Evolutionary conservation across 2,113 vertebrate species (phyloP).

Genomic region (Pomatostomus ruficeps): DNA sequence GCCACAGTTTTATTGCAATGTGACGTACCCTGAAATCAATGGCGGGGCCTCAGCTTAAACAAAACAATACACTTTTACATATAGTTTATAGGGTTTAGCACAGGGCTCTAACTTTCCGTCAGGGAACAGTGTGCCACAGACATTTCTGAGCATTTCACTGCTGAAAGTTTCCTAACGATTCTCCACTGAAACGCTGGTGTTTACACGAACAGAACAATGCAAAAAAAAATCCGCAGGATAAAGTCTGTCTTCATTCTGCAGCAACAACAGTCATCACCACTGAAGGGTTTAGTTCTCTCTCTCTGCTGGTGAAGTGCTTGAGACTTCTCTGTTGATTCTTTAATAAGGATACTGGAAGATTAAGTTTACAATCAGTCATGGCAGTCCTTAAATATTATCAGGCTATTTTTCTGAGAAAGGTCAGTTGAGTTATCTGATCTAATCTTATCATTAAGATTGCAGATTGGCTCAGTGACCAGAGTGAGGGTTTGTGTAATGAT

Average conservation of each 20-base stretch:
- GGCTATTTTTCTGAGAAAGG: background rate
- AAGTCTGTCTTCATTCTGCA: background rate
- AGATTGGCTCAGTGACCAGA: background rate
- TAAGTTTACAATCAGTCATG: background rate
- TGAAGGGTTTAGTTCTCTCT: background rate
- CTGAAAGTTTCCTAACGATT: background rate
- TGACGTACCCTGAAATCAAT: background rate
- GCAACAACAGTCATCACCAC: background rate
- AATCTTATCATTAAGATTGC: background rate
- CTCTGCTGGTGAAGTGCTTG: background rate
- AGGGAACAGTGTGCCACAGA: background rate
- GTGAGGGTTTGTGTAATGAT: background rate
- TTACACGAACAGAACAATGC: background rate
- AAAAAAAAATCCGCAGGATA: background rate
- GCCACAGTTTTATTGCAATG: background rate
- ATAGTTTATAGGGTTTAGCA: background rate
- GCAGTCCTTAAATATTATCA: background rate
- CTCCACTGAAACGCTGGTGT: background rate
- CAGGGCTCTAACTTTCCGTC: background rate
- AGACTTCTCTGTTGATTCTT: background rate
- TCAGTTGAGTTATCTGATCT: background rate
- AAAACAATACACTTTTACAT: background rate
- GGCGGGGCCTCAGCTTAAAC: background rate
- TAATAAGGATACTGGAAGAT: background rate
- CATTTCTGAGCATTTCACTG: background rate